Evolutionary conservation across 2,113 vertebrate genomes (phyloP).

Genomic region (Dasyprocta punctata): DNA sequence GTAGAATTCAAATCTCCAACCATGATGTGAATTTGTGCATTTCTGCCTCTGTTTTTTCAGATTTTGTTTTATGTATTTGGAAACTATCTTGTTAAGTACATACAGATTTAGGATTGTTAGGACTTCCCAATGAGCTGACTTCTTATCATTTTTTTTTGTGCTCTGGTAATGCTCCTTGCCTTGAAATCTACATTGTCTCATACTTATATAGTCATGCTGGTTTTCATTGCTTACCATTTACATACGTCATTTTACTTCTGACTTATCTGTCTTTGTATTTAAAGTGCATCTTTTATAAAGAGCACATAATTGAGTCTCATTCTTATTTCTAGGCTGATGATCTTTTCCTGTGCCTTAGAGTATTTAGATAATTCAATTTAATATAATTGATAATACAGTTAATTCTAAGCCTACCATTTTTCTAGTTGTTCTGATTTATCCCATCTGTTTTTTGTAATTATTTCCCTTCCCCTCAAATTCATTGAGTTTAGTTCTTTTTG

Average conservation of each 20-base stretch:
- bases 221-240: not conserved
- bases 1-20: not conserved
- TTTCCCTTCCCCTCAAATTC: not conserved
- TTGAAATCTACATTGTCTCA: not conserved
- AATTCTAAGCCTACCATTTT: not conserved
- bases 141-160: not conserved
- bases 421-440: not conserved
- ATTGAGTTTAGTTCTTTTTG: too few species aligned
- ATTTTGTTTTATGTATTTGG: not conserved
- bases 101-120: not conserved
- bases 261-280: not conserved
- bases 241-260: not conserved
- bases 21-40: too few species aligned
- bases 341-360: too few species aligned
- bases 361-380: not conserved
- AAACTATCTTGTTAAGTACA: not conserved
- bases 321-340: not conserved
- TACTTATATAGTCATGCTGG: too few species aligned
- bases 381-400: not conserved
- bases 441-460: not conserved
- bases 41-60: too few species aligned
- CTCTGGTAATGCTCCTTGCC: not conserved
- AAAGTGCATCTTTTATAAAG: not conserved
- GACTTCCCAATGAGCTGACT: not conserved
- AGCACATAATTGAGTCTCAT: not conserved